Evolutionary conservation across 2,888 invertebrate species (phyloP).

Genomic region (Hydraecia micacea): DNA sequence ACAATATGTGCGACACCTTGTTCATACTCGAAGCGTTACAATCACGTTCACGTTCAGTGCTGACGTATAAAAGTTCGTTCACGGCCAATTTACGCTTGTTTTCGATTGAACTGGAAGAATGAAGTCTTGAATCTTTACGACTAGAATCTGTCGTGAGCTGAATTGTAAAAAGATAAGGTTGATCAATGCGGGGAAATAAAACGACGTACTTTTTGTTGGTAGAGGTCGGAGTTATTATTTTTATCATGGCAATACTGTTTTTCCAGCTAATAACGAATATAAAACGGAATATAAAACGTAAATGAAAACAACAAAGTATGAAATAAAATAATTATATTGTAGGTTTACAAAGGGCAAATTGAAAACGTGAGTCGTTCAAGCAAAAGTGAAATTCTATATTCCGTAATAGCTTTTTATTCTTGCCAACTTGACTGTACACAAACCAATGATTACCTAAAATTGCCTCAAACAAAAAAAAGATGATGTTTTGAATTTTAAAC

Average conservation of each 20-base stretch:
- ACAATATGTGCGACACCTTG: conserved; percentile 40
- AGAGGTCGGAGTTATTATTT: background rate
- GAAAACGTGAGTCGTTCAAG: conserved; percentile 40
- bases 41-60: conserved; percentile 70
- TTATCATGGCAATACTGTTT: background rate
- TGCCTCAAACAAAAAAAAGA: conserved; percentile 49
- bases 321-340: no score
- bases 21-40: conserved; percentile 68
- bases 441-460: conserved; percentile 39
- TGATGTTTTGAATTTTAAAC: conserved; percentile 54
- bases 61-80: conserved; percentile 74
- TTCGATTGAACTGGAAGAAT: conserved; percentile 72
- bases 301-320: background rate
- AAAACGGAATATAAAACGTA: background rate
- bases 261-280: background rate
- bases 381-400: conserved; percentile 37
- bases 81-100: conserved; percentile 77
- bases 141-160: conserved; percentile 66
- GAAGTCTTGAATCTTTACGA: conserved; percentile 66
- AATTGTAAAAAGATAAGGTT: conserved; percentile 60
- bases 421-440: conserved; percentile 4
- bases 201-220: conserved; percentile 6
- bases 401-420: conserved; percentile 39
- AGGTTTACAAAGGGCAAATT: conserved; percentile 24
- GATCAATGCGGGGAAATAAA: conserved; percentile 32